These are phyloP conservation scores for Oedothorax gibbosus DNA, from an alignment of 1,140 invertebrate genomes.

Conservation along the genomic window DNA sequence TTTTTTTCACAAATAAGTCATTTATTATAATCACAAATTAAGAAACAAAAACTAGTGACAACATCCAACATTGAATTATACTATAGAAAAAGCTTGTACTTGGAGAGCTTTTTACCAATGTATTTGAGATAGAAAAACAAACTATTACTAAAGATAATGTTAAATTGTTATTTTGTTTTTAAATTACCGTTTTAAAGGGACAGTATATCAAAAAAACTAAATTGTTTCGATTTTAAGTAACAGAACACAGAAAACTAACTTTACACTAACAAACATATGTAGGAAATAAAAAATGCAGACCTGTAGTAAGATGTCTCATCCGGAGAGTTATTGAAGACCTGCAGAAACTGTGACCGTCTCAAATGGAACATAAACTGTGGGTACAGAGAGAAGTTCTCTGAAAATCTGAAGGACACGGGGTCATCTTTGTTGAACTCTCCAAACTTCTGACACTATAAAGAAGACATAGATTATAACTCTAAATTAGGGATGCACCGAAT, in stretches of 20 bases:
- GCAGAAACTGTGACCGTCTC: constrained; percentile 96
- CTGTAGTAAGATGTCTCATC: constrained; percentile 99
- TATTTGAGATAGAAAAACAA: neutral
- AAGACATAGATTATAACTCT: constrained; percentile 50
- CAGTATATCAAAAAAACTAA: no score
- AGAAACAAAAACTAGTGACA: no score
- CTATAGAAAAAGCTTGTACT: no score
- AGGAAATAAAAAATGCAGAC: constrained; percentile 69
- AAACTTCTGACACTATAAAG: constrained; percentile 95
- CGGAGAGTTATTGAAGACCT: constrained; percentile 99
- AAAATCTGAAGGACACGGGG: constrained; percentile 93
- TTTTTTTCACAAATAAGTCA: no score
- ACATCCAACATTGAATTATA: no score
- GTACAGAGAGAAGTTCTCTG: constrained; percentile 97
- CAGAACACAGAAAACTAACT: no score
- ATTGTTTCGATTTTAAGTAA: no score
- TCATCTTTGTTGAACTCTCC: constrained; percentile 98
- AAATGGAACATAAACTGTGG: constrained; percentile 99
- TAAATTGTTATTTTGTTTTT: neutral
- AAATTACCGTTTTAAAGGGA: neutral
- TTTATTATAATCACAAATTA: no score
- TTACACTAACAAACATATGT: neutral
- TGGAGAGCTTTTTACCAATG: neutral
- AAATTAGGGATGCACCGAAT: no score
- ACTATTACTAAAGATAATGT: neutral